A percentile compares a stretch with the other conserved stretches of the same genome.
Evolutionary conservation across 2,797 vertebrate species (phyloP).

Genomic region (Morelia viridis): DNA sequence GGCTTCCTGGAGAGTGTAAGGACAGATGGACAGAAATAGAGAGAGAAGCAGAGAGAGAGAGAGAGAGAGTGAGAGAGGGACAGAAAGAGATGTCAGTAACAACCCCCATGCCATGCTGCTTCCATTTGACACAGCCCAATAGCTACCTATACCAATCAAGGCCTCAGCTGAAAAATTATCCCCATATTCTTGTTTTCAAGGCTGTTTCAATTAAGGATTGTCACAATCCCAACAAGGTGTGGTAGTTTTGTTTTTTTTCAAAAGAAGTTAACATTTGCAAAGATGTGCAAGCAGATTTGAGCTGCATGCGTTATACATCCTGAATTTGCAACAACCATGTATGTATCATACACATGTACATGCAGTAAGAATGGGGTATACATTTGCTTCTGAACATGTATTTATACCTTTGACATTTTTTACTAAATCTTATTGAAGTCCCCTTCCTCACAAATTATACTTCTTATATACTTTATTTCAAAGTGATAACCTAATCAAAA

Average conservation of each 20-base stretch:
- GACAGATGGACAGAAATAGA: conserved; percentile 45
- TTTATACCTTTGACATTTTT: background rate
- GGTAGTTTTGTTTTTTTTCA: background rate
- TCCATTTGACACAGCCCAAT: conserved; percentile 12
- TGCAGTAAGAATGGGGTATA: background rate
- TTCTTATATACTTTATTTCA: background rate
- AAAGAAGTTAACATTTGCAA: conserved; percentile 11
- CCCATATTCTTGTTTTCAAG: background rate
- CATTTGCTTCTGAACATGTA: background rate
- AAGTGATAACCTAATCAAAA: background rate
- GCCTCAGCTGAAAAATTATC: background rate
- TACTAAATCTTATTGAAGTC: background rate
- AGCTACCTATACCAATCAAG: background rate
- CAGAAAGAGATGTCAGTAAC: conserved; percentile 43
- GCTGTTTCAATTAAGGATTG: background rate
- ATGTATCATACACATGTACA: background rate
- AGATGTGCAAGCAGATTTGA: background rate
- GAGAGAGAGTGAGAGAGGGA: conserved; percentile 3
- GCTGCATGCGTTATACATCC: background rate
- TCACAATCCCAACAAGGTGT: background rate
- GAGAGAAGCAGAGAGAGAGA: background rate
- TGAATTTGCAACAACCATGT: background rate
- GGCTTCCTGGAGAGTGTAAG: conserved; percentile 82
- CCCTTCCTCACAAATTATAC: background rate
- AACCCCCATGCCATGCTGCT: conserved; percentile 35